These are phyloP conservation scores for Myxocyprinus asiaticus DNA, from an alignment of 2,113 vertebrate genomes.

Conservation along the genomic window DNA sequence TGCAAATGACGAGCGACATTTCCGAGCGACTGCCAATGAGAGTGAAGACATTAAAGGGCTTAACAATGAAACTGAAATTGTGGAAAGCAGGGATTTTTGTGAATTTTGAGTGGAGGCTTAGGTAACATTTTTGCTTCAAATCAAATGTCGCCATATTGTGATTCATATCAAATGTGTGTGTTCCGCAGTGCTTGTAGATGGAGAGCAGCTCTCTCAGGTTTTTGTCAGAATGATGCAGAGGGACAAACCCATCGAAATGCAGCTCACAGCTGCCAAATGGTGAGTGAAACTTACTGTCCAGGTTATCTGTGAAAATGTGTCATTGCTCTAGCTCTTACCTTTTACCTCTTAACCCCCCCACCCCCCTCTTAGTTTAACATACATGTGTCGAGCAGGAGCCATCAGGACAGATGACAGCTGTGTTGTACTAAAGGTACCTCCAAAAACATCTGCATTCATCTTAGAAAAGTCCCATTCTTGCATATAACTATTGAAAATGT, in stretches of 20 bases:
- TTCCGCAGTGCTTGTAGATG: constrained; percentile 88
- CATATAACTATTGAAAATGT: no score
- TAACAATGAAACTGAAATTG: no score
- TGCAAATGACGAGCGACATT: no score
- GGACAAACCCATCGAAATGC: constrained; percentile 98
- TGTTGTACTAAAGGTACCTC: constrained; percentile 89
- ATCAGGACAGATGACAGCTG: constrained; percentile 90
- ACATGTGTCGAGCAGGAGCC: constrained; percentile 97
- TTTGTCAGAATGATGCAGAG: constrained; percentile 99
- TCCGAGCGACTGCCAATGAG: no score
- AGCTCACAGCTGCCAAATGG: constrained; percentile 99
- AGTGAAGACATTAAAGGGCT: no score
- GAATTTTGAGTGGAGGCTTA: no score
- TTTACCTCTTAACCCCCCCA: neutral
- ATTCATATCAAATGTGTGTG: neutral
- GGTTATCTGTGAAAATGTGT: neutral
- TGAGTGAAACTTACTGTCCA: constrained; percentile 66
- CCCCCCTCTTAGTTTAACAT: constrained; percentile 87
- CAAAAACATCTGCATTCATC: neutral
- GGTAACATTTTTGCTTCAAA: no score
- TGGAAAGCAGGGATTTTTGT: neutral
- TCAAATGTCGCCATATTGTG: no score
- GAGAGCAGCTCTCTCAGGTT: constrained; percentile 93
- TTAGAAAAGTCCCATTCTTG: no score
- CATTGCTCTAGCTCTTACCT: neutral